Base-by-base conservation (phyloP, 2,888 invertebrate species). In the Phrixothrix hirtus region DNA sequence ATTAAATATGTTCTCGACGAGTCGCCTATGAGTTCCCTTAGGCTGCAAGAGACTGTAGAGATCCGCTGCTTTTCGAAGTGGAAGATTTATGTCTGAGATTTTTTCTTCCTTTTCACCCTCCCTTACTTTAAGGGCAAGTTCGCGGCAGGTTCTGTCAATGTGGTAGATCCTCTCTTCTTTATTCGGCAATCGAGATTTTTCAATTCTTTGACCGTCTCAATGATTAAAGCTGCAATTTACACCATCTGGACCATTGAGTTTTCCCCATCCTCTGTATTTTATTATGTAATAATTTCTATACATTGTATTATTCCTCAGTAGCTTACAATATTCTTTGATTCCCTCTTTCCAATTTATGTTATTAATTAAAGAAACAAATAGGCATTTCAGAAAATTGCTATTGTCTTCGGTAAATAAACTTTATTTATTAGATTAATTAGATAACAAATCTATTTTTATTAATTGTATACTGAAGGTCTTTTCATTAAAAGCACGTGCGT, bases 31-130 rank as follows among this genome's bases (percentile, higher is more conserved):
- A 16, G 27, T 44, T 37, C 46, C 46, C 45, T 36, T 37, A 32
- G 51, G 46, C 51, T 36, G 51, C 44, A 55, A 44, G 38, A 51
- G 52, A 55, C 56, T 51, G 47, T 35, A 49, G 49, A 47, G 45
- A 45, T 51, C 48, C 55, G 59, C 41, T 59, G 61, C 57, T 57
- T 55, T 44, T 50, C 52, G 58, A 49, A 51, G 55, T 57, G 59
- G 54, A 57, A 62, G 62, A 62, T 62, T 62, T 62, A 62, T 62
- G 60, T 60, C 57, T 44, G 57, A 55, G 62, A 62, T 62, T 62
- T 62, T 60, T 58, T 51, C 57, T 41, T 55, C 43, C 46, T 50
- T 51, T 57, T 43, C 53, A 39, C 45, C 46, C 54, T 44, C 54
- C 51, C 45, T 38, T 39, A 30, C 38, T 37, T 43, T 57, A 45